These are phyloP conservation scores for Psilopsiagon aymara DNA, from an alignment of 2,113 vertebrate species.

Conservation along the genomic window DNA sequence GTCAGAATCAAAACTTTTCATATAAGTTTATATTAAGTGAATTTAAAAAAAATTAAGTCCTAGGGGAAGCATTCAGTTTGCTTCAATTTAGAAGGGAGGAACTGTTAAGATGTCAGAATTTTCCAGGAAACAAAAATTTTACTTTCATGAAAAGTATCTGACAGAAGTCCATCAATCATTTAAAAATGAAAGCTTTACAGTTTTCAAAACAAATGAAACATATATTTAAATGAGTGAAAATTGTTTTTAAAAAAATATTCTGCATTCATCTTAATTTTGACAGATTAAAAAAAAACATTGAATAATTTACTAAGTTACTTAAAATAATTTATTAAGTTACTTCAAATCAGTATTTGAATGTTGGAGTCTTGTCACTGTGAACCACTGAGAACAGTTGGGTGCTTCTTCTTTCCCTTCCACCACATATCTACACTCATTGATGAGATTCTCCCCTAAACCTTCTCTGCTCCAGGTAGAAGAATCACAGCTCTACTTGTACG, in stretches of 20 bases:
- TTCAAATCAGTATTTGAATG: background rate
- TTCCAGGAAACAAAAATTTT: background rate
- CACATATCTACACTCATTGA: background rate
- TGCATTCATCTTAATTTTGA: background rate
- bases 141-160: background rate
- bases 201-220: background rate
- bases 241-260: background rate
- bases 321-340: background rate
- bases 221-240: background rate
- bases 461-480: background rate
- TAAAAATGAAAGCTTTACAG: background rate
- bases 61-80: background rate
- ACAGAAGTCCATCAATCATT: background rate
- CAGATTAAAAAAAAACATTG: background rate
- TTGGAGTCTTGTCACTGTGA: background rate
- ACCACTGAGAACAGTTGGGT: background rate
- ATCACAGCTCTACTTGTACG: background rate
- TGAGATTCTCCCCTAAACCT: background rate
- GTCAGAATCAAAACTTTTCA: slow-evolving; percentile 1
- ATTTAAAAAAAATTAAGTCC: background rate
- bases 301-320: background rate
- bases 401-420: background rate
- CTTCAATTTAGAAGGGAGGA: background rate
- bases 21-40: background rate
- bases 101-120: background rate